Conservation (phyloP, 2,113 vertebrate species). For the Onychorhynchus coronatus region DNA sequence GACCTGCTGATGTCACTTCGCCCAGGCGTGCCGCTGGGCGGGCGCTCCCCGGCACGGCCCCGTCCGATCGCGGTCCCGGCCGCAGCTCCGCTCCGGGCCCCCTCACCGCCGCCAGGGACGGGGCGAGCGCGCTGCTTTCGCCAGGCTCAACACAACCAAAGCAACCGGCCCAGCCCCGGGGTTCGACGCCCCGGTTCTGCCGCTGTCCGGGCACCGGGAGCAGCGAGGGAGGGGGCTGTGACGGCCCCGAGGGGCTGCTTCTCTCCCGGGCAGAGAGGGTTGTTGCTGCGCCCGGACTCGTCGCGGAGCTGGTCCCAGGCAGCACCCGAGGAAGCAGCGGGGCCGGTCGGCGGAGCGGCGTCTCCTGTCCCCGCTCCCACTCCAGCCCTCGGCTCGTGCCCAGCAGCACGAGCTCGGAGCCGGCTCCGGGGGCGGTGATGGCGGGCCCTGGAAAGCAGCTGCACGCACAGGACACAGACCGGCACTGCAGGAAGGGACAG, state of each 20-base stretch:
- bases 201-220: background rate
- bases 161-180: background rate
- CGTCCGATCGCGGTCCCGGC: background rate
- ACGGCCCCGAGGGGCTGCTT: too few species aligned
- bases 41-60: background rate
- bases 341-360: too few species aligned
- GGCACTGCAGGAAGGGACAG: background rate
- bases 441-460: too few species aligned
- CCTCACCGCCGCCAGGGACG: background rate
- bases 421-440: accelerated
- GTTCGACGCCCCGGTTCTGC: background rate
- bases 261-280: background rate
- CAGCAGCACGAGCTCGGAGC: background rate
- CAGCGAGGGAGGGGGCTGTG: too few species aligned
- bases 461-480: background rate
- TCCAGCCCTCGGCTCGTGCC: background rate
- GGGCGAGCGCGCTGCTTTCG: too few species aligned
- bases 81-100: background rate
- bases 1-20: background rate
- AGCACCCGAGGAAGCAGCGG: background rate
- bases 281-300: background rate
- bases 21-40: too few species aligned
- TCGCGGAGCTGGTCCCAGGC: background rate
- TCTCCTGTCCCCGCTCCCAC: background rate
- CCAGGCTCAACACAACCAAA: background rate